Evolutionary conservation across 2,888 invertebrate species (phyloP), one percentile per base, ranked within the genome.

Genomic region (Coelogynopora nodosa): DNA sequence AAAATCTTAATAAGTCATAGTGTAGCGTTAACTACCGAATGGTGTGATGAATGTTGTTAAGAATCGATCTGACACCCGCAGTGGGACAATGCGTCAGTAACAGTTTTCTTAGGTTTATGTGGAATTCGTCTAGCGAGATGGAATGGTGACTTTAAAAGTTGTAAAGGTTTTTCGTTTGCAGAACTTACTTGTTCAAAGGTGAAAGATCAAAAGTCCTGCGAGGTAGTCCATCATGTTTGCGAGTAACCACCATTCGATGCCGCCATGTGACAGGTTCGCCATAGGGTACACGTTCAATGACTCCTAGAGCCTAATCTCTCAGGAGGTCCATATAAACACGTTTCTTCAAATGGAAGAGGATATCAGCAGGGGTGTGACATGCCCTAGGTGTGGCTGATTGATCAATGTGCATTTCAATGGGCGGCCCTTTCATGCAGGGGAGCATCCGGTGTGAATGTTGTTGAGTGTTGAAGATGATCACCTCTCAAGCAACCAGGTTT

Each of bases 11-110:
- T 88, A 87, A 29, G 88, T 88, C 26, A 84, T 85, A 27, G 86
- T 87, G 87, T 87, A 88, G 13, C 87, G 28, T 31, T 87, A 88
- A 10, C 87, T 84, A 0, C 87, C 87, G 85, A 87, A 87, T 31
- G 87, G 88, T 81, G 88, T 88, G 29, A 88, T 87, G 31, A 88
- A 88, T 18, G 82, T 82, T 5, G 82, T 82, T 31, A 82, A 13
- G 82, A 88, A 87, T 1, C 87, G 84, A 82, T 88, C 86, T 26
- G 88, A 87, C 31, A 88, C 88, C 2, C 87, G 82, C 18, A 88
- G 86, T 31, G 88, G 87, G 13, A 87, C 86, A 87, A 88, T 5
- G 88, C 87, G 49, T 87, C 87, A n/a, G 87, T 87, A 13, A 88
- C 88, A 13, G 88, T 88, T 80, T 88, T 87, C 84, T 87, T 87